Evolutionary conservation across 2,113 vertebrate species (phyloP), one percentile per base, ranked within the genome.

Genomic region (Bubalus kerabau): DNA sequence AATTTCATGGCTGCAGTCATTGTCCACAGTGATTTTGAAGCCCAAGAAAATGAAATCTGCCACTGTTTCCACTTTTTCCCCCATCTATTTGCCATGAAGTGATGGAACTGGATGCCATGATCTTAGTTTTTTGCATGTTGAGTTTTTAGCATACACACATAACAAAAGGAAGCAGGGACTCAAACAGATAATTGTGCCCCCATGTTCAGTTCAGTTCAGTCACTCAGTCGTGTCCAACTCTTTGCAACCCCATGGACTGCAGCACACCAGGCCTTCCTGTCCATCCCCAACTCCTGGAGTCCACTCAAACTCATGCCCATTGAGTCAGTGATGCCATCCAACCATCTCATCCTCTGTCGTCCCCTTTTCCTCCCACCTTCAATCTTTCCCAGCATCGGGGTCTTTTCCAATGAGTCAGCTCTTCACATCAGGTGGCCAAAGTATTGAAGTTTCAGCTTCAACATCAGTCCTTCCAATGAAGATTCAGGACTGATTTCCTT

Each of bases 191-290:
- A n/a, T 64, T n/a, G 62, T 64, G 3, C 30, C 62, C 16, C 62
- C 62, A 64, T n/a, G 30, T 64, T 64, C 62, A 62, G 14, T 62
- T 62, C 60, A 32, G 60, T 32, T 62, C 13, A 62, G 59, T 62
- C 1, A 1, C 30, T 64, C 62, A 64, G 62, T 64, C 1, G 0
- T 17, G 3, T 64, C 16, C 3, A 2, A 17, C 62, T 64, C 32
- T 64, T n/a, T 64, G 62, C 32, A 9, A 9, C 15, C 30, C 62
- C 62, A 64, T n/a, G 30, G 15, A 19, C 32, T n/a, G 62, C 32
- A 64, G 62, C 62, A 64, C 15, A n/a, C 30, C 62, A 64, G 62
- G 62, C 32, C 62, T 64, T 16, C 7, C 30, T 64, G 30, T 64
- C 62, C 30, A 64, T 64, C 62, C 7, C 30, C 30, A 64, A n/a